Conservation (phyloP, 2,888 invertebrate species). For the Leistus spinibarbis region DNA sequence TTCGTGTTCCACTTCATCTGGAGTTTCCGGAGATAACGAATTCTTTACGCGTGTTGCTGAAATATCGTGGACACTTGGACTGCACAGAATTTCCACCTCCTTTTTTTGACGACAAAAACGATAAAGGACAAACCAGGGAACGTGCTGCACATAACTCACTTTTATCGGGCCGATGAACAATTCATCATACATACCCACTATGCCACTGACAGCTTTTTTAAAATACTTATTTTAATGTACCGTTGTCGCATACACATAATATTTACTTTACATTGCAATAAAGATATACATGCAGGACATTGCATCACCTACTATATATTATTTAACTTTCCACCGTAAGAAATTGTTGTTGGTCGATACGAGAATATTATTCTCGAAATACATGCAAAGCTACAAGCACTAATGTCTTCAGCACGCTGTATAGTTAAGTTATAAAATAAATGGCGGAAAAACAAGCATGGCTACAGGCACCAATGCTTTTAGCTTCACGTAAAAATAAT, state of each 20-base stretch:
- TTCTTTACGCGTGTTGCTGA: constrained; percentile 31
- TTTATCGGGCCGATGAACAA: neutral
- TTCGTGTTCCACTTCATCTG: constrained; percentile 34
- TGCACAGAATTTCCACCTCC: constrained; percentile 16
- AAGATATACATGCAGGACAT: too few species aligned
- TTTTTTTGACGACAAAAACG: constrained; percentile 31
- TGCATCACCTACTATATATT: too few species aligned
- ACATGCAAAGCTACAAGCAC: too few species aligned
- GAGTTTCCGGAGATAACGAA: constrained; percentile 30
- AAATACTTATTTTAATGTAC: neutral
- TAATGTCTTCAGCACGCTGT: too few species aligned
- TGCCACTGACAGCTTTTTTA: neutral
- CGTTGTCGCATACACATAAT: neutral
- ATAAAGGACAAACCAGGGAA: constrained; percentile 28
- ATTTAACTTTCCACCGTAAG: too few species aligned
- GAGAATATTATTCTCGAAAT: too few species aligned
- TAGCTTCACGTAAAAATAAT: too few species aligned
- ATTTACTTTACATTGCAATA: neutral
- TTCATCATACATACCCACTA: neutral
- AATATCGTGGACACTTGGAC: constrained; percentile 24
- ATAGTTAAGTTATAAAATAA: too few species aligned
- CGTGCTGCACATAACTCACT: constrained; percentile 29
- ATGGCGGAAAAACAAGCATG: too few species aligned
- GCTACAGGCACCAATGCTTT: too few species aligned
- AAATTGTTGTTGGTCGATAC: too few species aligned